Evolutionary conservation across 2,888 invertebrate species (phyloP), one percentile per base, ranked within the genome.

Genomic region (Nomada ferruginata): DNA sequence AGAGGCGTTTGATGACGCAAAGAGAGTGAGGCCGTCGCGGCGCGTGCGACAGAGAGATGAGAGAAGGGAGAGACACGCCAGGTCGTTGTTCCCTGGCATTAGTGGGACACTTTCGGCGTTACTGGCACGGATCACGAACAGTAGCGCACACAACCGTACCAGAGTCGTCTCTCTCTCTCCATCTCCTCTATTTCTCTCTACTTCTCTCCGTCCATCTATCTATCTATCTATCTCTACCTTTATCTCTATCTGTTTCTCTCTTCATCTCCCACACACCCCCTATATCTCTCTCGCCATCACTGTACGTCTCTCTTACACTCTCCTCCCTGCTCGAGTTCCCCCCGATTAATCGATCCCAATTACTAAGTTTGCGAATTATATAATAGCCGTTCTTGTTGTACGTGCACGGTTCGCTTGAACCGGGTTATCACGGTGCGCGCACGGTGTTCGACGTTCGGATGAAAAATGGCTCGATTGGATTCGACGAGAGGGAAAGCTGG

Each of bases 81-180:
- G 91, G 91, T 91, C 91, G 90, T 91, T 91, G 91, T 87, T 88
- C 91, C 84, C 87, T 85, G 60, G 86, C 84, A 87, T 89, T 91
- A 91, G 91, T 91, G 88, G 91, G 83, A 83, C 91, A 91, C 91
- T 91, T 91, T 91, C 91, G 90, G 91, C 91, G 90, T 90, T 90
- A 89, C 89, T 89, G 90, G 87, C 90, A 89, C 86, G 87, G 87
- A 89, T 90, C 86, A 85, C 83, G 87, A 87, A 83, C 79, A 76
- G 76, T 78, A 76, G 53, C 88, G 72, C 69, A 60, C 84, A 76
- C 64, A 11, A 26, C 26, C 70, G 36, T 20, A 47, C 44, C 66
- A 61, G 64, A 60, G 55, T n/a, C 15, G n/a, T n/a, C 2, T 23
- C 73, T 66, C 77, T 52, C 63, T 65, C 29, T 29, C 29, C 29